Conservation (phyloP, 2,888 invertebrate species). For the Tachina grossa region DNA sequence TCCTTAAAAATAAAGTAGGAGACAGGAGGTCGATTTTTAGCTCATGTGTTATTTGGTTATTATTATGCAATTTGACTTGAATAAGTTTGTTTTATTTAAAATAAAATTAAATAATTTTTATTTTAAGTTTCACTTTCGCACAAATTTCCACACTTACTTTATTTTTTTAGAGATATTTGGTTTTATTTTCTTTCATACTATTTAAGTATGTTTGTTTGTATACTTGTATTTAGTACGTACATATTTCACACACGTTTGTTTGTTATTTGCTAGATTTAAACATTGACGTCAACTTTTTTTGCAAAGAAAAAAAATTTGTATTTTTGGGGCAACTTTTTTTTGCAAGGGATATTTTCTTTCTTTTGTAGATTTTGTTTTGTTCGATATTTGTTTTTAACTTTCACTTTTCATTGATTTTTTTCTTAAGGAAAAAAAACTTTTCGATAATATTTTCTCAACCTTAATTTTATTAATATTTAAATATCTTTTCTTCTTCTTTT, state of each 20-base stretch:
- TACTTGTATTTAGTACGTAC: not conserved
- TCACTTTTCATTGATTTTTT: constrained; percentile 68
- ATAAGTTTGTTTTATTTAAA: not conserved
- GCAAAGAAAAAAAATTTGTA: constrained; percentile 9
- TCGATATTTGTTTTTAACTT: constrained; percentile 63
- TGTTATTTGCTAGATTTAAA: not conserved
- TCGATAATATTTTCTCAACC: not conserved
- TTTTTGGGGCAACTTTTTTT: constrained; percentile 43
- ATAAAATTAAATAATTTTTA: not conserved
- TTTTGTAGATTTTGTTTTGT: constrained; percentile 24
- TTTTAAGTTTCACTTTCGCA: not conserved
- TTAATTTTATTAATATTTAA: constrained; percentile 25
- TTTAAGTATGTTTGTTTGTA: not conserved
- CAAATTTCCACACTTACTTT: constrained; percentile 53
- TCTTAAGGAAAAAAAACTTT: not conserved
- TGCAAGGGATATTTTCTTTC: constrained; percentile 1
- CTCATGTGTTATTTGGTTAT: constrained; percentile 50
- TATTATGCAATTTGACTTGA: constrained; percentile 62
- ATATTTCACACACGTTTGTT: constrained; percentile 33
- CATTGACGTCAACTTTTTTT: constrained; percentile 60
- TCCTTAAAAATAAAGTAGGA: not conserved
- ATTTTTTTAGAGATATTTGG: constrained; percentile 16
- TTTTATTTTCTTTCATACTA: not conserved
- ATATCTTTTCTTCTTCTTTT: not conserved
- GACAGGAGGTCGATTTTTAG: constrained; percentile 5